Conservation (phyloP, 1,140 invertebrate species). For the Hylaeus volcanicus region DNA sequence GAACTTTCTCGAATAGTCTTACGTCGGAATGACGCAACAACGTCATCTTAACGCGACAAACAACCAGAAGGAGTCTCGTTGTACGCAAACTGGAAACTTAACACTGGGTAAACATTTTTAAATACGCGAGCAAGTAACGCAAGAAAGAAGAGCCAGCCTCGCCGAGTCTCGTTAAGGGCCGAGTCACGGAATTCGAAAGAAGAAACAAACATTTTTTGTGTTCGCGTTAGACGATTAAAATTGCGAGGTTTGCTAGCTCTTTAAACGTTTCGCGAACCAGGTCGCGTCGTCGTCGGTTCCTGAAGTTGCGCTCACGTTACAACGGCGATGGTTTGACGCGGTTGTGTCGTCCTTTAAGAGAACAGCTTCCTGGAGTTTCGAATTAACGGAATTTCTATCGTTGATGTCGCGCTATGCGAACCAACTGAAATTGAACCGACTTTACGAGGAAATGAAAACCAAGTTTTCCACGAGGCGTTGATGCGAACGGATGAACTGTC, state of each 20-base stretch:
- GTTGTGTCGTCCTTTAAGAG: not conserved
- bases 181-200: too few species aligned
- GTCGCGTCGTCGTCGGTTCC: not conserved
- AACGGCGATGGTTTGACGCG: too few species aligned
- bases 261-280: not conserved
- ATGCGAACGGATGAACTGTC: constrained; percentile 6
- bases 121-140: not conserved
- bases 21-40: too few species aligned
- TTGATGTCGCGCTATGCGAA: not conserved
- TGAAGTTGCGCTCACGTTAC: not conserved
- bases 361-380: not conserved
- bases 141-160: not conserved
- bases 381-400: not conserved
- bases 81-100: too few species aligned
- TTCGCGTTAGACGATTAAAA: too few species aligned
- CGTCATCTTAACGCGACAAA: too few species aligned
- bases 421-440: constrained; percentile 22
- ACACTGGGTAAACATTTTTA: too few species aligned
- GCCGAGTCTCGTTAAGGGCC: not conserved
- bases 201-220: too few species aligned
- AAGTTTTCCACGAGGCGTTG: constrained; percentile 44
- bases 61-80: too few species aligned
- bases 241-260: too few species aligned
- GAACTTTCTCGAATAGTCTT: too few species aligned
- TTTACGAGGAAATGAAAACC: constrained; percentile 44